Percentiles rank a stretch among this genome's conserved stretches.
Conservation (phyloP, 2,888 invertebrate genomes). For the Achlya flavicornis region DNA sequence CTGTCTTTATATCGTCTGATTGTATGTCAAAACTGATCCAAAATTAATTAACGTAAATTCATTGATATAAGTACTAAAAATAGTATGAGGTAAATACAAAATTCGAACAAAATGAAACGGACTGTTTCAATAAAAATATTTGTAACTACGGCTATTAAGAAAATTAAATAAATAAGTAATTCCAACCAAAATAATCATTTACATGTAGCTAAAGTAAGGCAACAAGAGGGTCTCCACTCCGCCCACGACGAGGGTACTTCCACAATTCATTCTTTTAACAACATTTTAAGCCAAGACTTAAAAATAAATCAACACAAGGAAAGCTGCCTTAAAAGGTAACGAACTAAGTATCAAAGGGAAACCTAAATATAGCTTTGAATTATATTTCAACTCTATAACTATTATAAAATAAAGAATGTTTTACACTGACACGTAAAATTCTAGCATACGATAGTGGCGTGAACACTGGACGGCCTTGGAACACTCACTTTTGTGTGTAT, state of each 20-base stretch:
- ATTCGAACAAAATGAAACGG: background rate
- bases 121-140: background rate
- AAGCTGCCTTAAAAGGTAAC: slow-evolving; percentile 56
- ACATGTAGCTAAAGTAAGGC: background rate
- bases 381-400: slow-evolving; percentile 34
- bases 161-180: background rate
- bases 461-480: slow-evolving; percentile 65
- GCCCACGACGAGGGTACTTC: slow-evolving; percentile 4
- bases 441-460: slow-evolving; percentile 50
- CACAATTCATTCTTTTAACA: slow-evolving; percentile 9
- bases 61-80: too few species aligned
- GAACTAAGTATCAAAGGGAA: slow-evolving; percentile 42
- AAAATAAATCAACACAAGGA: slow-evolving; percentile 65
- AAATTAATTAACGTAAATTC: too few species aligned
- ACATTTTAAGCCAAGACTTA: slow-evolving; percentile 14
- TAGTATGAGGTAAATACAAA: too few species aligned
- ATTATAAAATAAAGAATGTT: slow-evolving; percentile 43
- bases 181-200: background rate
- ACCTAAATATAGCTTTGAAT: slow-evolving; percentile 16
- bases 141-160: background rate
- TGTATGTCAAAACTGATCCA: too few species aligned
- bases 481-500: slow-evolving; percentile 69
- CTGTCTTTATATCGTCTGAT: too few species aligned
- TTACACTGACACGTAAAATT: slow-evolving; percentile 49
- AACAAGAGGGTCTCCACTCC: background rate